Conservation (phyloP, 2,888 invertebrate genomes). For the Microplitis manilae region DNA sequence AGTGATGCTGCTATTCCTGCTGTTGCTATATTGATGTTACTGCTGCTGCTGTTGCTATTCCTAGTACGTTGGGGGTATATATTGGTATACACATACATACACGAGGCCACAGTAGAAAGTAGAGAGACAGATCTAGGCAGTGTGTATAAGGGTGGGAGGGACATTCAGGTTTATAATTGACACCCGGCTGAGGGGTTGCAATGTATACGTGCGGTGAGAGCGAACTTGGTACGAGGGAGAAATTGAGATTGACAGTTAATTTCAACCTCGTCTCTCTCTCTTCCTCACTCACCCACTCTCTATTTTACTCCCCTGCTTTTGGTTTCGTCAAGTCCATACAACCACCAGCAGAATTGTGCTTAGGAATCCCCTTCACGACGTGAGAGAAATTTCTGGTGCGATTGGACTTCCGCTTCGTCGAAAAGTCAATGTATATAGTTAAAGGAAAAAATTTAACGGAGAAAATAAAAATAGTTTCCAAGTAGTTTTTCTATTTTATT, state of each 20-base stretch:
- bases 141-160: slow-evolving; percentile 31
- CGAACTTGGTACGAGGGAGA: slow-evolving; percentile 50
- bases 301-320: slow-evolving; percentile 26
- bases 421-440: slow-evolving; percentile 53
- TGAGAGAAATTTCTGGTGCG: slow-evolving; percentile 50
- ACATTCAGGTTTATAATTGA: slow-evolving; percentile 53
- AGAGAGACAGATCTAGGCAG: slow-evolving; percentile 8
- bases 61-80: not conserved
- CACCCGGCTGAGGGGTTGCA: slow-evolving; percentile 47
- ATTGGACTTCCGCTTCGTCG: slow-evolving; percentile 67
- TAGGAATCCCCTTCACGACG: slow-evolving; percentile 19
- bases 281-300: slow-evolving; percentile 27
- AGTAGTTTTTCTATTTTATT: slow-evolving; percentile 1
- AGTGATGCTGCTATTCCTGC: not conserved
- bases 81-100: not conserved
- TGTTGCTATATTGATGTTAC: too few relatives aligned
- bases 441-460: not conserved
- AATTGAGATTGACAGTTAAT: slow-evolving; percentile 72
- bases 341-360: slow-evolving; percentile 13
- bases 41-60: too few relatives aligned
- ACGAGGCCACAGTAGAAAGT: slow-evolving; percentile 32
- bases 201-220: slow-evolving; percentile 53
- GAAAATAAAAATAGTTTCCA: slow-evolving; percentile 11
- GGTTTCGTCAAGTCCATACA: slow-evolving; percentile 28
- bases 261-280: slow-evolving; percentile 55